Conservation (phyloP, 2,113 vertebrate species). For the Hemiscyllium ocellatum region DNA sequence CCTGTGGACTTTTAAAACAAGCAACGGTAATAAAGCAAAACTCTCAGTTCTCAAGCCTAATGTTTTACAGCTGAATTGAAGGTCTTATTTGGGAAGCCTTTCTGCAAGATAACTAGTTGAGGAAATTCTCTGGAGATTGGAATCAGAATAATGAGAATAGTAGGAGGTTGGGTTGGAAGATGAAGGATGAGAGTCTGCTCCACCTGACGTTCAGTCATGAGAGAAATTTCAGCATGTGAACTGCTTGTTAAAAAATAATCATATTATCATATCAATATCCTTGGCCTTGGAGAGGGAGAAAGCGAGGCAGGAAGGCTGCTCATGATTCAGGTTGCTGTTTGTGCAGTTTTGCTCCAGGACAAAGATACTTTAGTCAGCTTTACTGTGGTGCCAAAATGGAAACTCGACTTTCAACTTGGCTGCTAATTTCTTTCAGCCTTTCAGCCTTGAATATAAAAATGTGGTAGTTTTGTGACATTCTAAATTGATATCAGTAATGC, state of each 20-base stretch:
- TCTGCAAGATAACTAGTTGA: slow-evolving; percentile 23
- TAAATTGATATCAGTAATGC: not conserved
- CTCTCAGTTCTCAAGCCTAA: not conserved
- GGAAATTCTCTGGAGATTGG: not conserved
- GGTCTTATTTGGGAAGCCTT: not conserved
- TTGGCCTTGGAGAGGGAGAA: not conserved
- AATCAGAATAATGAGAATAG: not conserved
- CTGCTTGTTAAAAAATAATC: not conserved
- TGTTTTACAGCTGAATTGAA: slow-evolving; percentile 4
- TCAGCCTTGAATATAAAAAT: not conserved
- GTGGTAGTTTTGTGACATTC: not conserved
- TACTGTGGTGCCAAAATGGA: not conserved
- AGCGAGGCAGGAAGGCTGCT: not conserved
- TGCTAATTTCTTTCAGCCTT: not conserved
- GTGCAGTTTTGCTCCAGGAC: not conserved
- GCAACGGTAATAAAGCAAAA: not conserved
- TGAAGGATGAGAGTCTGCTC: not conserved
- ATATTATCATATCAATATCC: not conserved
- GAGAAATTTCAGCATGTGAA: too few species aligned
- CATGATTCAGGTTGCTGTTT: not conserved
- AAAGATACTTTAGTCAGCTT: not conserved
- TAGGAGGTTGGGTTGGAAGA: not conserved
- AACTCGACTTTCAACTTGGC: not conserved
- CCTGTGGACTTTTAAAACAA: not conserved
- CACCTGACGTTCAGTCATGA: not conserved